Evolutionary conservation across 2,797 vertebrate genomes (phyloP), one percentile per base, ranked within the genome.

Genomic region (Cichlasoma orientale): DNA sequence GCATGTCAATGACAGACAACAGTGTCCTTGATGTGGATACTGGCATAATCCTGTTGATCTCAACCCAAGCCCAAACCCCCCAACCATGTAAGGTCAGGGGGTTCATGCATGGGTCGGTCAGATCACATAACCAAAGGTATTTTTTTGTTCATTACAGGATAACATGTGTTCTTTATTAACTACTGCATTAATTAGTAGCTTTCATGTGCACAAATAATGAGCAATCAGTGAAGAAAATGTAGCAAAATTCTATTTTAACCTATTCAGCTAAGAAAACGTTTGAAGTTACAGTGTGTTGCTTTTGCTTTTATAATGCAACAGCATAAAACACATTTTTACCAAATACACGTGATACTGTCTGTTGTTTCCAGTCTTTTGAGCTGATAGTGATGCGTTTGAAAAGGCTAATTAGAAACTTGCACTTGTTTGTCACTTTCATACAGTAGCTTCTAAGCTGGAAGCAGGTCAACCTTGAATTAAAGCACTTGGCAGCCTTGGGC

Each of bases 381-480:
- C 56, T 13, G 25, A 18, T 36, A 56, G 72, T 23, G 4, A 44
- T n/a, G 16, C n/a, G 14, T 63, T 13, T 72, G 0, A 29, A 71
- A 74, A 66, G 14, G n/a, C 36, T 74, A 19, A 69, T 74, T 73
- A 63, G 3, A 38, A 52, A 56, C 41, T 33, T 57, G 27, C 1
- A 0, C 8, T 21, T 47, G 9, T 47, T 59, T 72, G 21, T 38
- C 50, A 8, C 11, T 56, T 31, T 10, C 8, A 36, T 10, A 36
- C 31, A 78, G 41, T 1, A 56, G n/a, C 27, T 50, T 79, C 38
- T 33, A 41, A 59, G 0, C 21, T 41, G 71, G 78, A 56, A 77
- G 53, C 21, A 0, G 61, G 69, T 84, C 72, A 52, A 63, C 70
- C 56, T 25, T 6, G 47, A 78, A 54, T 50, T 52, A 73, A 75